phyloP scores from a whole-genome alignment of 2,113 vertebrate genomes.

The Hymenochirus boettgeri region DNA sequence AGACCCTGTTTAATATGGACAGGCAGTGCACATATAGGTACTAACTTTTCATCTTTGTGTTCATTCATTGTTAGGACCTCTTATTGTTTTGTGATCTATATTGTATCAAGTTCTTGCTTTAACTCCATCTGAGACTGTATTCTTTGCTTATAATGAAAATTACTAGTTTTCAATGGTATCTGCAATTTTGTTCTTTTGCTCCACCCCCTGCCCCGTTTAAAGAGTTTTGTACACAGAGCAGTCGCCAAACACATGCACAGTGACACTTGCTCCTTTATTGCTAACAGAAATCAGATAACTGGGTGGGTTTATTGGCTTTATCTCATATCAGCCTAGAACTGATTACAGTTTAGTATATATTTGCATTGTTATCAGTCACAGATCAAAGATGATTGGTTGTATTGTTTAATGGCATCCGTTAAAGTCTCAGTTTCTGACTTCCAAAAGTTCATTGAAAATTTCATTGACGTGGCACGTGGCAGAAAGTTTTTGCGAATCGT shows the following conservation, averaged over 20 bases:
- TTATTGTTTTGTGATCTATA: too few relatives aligned
- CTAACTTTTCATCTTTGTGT: too few relatives aligned
- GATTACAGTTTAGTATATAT: neutral
- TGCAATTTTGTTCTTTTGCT: neutral
- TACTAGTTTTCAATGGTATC: neutral
- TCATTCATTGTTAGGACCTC: too few relatives aligned
- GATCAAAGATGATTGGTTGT: neutral
- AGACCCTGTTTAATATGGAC: too few relatives aligned
- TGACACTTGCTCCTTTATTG: neutral
- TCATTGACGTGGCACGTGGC: neutral
- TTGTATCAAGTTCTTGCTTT: too few relatives aligned
- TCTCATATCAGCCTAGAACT: neutral
- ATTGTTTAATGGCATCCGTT: neutral
- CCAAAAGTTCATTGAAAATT: neutral
- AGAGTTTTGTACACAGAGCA: conserved; percentile 15
- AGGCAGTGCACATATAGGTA: too few relatives aligned
- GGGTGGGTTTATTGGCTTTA: neutral
- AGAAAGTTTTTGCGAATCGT: conserved; percentile 1
- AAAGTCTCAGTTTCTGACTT: neutral
- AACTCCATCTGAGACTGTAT: too few relatives aligned
- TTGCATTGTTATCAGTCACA: neutral
- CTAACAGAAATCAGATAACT: neutral
- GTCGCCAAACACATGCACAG: neutral
- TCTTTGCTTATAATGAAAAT: too few relatives aligned
- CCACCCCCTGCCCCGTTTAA: conserved; percentile 1